Percentiles rank a stretch among this genome's conserved stretches.
Evolutionary conservation across 2,888 invertebrate genomes (phyloP).

Genomic region (Epinotia ramella): DNA sequence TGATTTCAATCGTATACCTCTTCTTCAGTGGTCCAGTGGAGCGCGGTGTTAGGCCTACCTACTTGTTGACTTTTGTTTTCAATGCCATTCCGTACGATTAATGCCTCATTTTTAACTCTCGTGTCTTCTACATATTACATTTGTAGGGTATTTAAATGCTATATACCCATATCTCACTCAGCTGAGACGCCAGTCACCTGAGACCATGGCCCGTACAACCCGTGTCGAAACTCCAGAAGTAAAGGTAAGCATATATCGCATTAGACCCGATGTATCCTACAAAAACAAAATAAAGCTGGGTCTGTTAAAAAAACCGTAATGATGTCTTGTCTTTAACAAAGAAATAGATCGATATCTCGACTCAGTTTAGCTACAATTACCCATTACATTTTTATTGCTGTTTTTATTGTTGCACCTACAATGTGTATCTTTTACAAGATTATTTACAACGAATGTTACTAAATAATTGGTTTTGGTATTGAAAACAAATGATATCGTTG

Average conservation of each 20-base stretch:
- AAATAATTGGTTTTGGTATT: slow-evolving; percentile 62
- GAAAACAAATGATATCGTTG: slow-evolving; percentile 76
- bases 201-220: too few species aligned
- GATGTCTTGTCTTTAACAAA: too few species aligned
- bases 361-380: neutral
- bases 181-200: too few species aligned
- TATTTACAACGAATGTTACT: neutral
- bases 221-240: too few species aligned
- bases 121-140: neutral
- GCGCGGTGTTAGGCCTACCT: slow-evolving; percentile 77
- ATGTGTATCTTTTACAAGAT: neutral
- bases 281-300: too few species aligned
- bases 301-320: too few species aligned
- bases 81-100: slow-evolving; percentile 61
- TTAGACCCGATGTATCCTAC: too few species aligned
- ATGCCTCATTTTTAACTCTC: neutral
- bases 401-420: neutral
- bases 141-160: neutral
- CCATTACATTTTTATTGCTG: slow-evolving; percentile 24
- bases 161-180: too few species aligned
- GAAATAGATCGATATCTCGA: too few species aligned
- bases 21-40: slow-evolving; percentile 81
- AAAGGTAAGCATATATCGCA: too few species aligned
- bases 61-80: slow-evolving; percentile 75
- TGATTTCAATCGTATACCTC: slow-evolving; percentile 80